Conservation (phyloP, 1,140 invertebrate species). For the Spodoptera litura region DNA sequence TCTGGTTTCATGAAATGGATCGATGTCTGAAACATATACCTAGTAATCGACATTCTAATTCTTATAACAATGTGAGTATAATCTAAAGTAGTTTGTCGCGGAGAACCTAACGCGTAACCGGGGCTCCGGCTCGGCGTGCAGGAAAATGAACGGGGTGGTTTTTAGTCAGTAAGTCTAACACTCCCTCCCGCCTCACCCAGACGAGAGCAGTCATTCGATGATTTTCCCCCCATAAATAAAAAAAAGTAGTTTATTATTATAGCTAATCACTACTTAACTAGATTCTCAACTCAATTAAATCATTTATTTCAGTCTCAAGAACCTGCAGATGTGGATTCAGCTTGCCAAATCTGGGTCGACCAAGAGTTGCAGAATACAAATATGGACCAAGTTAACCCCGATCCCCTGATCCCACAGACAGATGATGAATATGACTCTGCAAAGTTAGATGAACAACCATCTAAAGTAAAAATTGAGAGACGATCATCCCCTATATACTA, state of each 20-base stretch:
- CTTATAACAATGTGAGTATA: constrained; percentile 56
- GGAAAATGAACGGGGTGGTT: too few species aligned
- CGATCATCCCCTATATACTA: constrained; percentile 40
- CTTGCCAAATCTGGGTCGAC: constrained; percentile 72
- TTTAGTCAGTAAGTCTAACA: too few species aligned
- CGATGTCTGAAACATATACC: constrained; percentile 76
- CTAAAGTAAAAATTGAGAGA: constrained; percentile 59
- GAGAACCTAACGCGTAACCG: too few species aligned
- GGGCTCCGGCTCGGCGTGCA: too few species aligned
- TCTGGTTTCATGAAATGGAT: constrained; percentile 84
- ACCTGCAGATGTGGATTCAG: constrained; percentile 66
- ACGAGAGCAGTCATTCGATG: too few species aligned
- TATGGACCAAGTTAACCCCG: constrained; percentile 61
- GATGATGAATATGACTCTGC: constrained; percentile 69
- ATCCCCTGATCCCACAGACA: constrained; percentile 66
- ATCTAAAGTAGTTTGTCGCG: not conserved
- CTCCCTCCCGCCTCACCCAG: too few species aligned
- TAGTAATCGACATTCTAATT: constrained; percentile 59
- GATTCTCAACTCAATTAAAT: not conserved
- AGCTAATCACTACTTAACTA: too few species aligned
- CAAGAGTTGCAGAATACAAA: constrained; percentile 58
- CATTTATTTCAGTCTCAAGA: constrained; percentile 61
- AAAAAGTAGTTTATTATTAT: too few species aligned
- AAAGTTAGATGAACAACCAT: constrained; percentile 54
- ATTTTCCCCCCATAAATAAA: too few species aligned